phyloP scores from a whole-genome alignment of 1,140 invertebrate genomes.

The Proctacanthus coquilletti region DNA sequence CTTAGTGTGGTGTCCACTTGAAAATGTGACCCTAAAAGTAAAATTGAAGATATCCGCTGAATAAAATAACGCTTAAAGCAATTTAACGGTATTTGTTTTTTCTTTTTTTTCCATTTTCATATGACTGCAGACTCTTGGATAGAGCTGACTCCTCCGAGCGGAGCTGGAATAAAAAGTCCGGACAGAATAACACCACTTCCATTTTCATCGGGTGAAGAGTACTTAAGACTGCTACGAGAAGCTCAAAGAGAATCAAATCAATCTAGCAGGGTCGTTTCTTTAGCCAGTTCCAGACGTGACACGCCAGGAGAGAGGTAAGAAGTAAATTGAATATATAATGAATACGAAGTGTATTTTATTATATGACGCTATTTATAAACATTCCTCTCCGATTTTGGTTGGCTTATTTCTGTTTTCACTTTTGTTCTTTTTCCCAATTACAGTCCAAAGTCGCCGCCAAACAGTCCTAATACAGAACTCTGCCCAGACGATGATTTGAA shows the following conservation, averaged over 20 bases:
- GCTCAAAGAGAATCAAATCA: conserved; percentile 75
- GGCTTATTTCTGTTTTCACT: conserved; percentile 1
- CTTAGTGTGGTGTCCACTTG: too few species aligned
- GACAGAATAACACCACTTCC: conserved; percentile 51
- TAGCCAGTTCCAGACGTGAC: conserved; percentile 60
- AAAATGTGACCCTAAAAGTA: too few species aligned
- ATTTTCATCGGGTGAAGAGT: conserved; percentile 52
- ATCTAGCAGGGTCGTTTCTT: conserved; percentile 63
- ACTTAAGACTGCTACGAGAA: conserved; percentile 64
- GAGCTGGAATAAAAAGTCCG: conserved; percentile 40
- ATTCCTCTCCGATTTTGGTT: not conserved
- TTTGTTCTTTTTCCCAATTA: conserved; percentile 23
- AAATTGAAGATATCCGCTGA: too few species aligned
- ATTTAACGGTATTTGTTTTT: too few species aligned
- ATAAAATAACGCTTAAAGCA: too few species aligned
- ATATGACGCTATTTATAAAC: conserved; percentile 2
- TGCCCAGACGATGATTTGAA: conserved; percentile 54
- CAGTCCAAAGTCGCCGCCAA: conserved; percentile 80
- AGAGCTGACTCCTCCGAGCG: too few species aligned
- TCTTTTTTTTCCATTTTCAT: too few species aligned
- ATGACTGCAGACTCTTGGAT: too few species aligned
- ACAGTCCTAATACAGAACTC: conserved; percentile 69
- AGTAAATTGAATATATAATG: conserved; percentile 3
- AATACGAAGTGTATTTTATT: not conserved
- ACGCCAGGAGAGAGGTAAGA: conserved; percentile 36